A percentile compares a stretch with the other conserved stretches of the same genome.
Conservation (phyloP, 2,113 vertebrate species). For the Dipodomys merriami region DNA sequence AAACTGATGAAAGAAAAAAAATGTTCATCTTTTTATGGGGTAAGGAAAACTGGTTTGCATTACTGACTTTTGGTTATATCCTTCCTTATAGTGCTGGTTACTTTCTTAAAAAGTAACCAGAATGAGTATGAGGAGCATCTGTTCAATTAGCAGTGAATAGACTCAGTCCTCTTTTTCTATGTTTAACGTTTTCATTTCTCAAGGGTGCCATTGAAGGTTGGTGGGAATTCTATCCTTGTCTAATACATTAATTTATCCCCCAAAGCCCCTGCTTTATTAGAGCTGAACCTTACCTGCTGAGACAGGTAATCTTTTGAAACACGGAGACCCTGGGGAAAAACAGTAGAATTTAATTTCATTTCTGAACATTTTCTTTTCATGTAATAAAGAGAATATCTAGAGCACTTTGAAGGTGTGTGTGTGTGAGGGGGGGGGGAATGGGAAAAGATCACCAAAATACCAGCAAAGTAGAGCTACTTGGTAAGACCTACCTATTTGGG, state of each 20-base stretch:
- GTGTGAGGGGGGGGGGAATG: not conserved
- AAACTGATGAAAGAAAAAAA: not conserved
- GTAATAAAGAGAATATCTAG: conserved; percentile 42
- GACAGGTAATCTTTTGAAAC: not conserved
- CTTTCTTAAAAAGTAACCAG: conserved; percentile 36
- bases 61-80: not conserved
- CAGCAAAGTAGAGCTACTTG: not conserved
- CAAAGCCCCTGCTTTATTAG: conserved; percentile 57
- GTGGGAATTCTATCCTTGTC: conserved; percentile 56
- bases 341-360: not conserved
- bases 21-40: not conserved
- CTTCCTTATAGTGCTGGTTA: conserved; percentile 22
- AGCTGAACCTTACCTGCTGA: conserved; percentile 40
- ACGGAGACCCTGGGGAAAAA: not conserved
- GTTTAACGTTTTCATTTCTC: conserved; percentile 54
- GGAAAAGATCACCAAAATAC: not conserved
- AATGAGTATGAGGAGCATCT: not conserved
- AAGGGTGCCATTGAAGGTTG: conserved; percentile 53
- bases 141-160: conserved; percentile 59
- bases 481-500: not conserved
- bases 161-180: not conserved
- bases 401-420: not conserved
- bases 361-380: conserved; percentile 5
- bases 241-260: conserved; percentile 38
- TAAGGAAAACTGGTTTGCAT: not conserved